Conservation (phyloP, 2,888 invertebrate species). For the Drosophila putrida region DNA sequence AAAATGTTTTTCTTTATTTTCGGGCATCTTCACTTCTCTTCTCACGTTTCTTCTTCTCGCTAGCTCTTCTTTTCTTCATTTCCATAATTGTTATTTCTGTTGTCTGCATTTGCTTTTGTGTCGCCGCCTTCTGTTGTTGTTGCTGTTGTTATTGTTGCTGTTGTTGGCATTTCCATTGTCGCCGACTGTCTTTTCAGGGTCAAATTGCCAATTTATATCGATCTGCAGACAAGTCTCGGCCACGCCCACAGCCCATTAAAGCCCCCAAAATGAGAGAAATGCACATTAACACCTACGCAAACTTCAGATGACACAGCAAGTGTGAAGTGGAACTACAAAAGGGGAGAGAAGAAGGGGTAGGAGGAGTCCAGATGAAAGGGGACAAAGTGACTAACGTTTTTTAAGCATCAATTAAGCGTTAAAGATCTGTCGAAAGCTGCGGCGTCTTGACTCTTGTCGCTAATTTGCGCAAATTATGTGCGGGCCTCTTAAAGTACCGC, state of each 20-base stretch:
- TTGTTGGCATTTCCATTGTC: slow-evolving; percentile 41
- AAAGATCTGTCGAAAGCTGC: slow-evolving; percentile 63
- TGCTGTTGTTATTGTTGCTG: slow-evolving; percentile 24
- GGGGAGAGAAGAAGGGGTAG: background rate
- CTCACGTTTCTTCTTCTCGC: too few species aligned
- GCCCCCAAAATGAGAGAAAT: slow-evolving; percentile 13
- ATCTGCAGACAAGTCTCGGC: slow-evolving; percentile 46
- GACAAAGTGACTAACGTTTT: slow-evolving; percentile 46
- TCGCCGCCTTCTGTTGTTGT: slow-evolving; percentile 32
- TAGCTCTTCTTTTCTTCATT: slow-evolving; percentile 43
- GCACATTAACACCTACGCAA: slow-evolving; percentile 51
- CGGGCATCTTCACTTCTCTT: slow-evolving; percentile 23
- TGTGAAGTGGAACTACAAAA: slow-evolving; percentile 3
- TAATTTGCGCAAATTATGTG: slow-evolving; percentile 81
- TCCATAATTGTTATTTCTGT: slow-evolving; percentile 68
- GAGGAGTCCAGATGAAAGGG: slow-evolving; percentile 29
- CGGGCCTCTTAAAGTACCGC: slow-evolving; percentile 77
- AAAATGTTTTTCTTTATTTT: slow-evolving; percentile 48
- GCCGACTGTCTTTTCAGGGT: slow-evolving; percentile 74
- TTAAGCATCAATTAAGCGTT: slow-evolving; percentile 73
- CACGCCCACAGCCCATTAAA: slow-evolving; percentile 19
- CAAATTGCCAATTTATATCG: slow-evolving; percentile 79
- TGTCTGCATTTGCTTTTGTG: slow-evolving; percentile 52
- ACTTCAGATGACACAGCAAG: slow-evolving; percentile 24
- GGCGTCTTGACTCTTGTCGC: slow-evolving; percentile 66